Conservation (phyloP, 64 coral and sea anemone genomes). For the Acropora tenuis region DNA sequence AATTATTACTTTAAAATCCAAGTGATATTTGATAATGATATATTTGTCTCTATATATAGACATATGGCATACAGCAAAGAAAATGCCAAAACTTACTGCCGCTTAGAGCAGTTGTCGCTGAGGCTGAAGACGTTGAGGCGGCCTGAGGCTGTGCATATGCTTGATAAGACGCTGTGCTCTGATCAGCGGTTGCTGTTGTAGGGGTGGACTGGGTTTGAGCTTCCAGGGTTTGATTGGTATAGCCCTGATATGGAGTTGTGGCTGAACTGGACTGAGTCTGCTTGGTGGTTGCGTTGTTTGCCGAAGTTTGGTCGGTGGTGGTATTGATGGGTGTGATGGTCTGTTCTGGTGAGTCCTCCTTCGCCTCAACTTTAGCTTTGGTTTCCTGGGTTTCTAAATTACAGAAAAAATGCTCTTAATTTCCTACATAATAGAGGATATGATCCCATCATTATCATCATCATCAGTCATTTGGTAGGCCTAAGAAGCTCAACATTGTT, state of each 20-base stretch:
- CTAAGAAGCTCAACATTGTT: too few relatives aligned
- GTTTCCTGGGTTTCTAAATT: not conserved
- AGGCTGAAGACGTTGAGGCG: not conserved
- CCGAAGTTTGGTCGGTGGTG: not conserved
- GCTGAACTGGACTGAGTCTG: not conserved
- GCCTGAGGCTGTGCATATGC: not conserved
- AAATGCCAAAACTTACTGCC: not conserved
- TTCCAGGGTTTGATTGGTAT: not conserved
- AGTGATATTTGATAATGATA: too few relatives aligned
- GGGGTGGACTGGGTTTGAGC: slow-evolving; percentile 9
- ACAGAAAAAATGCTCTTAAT: not conserved
- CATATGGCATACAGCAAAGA: too few relatives aligned
- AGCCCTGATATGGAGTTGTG: not conserved
- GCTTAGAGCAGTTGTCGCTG: not conserved
- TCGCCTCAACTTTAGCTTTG: not conserved
- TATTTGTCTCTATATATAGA: too few relatives aligned
- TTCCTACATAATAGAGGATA: too few relatives aligned
- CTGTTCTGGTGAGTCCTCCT: not conserved
- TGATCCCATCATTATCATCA: too few relatives aligned
- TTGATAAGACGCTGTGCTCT: not conserved
- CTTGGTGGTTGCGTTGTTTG: not conserved
- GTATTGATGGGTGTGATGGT: not conserved
- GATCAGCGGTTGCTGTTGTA: not conserved
- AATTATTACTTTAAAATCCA: too few relatives aligned
- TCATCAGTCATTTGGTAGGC: too few relatives aligned